Evolutionary conservation across 1,140 invertebrate genomes (phyloP).

Genomic region (Goniozus legneri): DNA sequence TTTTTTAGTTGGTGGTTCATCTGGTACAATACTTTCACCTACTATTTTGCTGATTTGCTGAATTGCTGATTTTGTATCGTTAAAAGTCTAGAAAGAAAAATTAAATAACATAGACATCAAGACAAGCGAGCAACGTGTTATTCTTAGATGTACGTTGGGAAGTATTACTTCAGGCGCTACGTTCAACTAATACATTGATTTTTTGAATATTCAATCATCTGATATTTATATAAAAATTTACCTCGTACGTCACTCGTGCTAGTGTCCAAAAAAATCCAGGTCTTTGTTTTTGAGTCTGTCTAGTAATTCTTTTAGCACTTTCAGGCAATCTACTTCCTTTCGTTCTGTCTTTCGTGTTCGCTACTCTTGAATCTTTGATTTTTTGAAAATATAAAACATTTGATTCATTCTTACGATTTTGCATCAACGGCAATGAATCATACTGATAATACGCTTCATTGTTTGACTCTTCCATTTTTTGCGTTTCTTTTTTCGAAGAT

Average conservation of each 20-base stretch:
- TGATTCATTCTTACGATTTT: too few species aligned
- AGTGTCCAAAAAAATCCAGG: constrained; percentile 55
- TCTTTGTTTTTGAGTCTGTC: constrained; percentile 38
- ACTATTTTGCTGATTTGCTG: constrained; percentile 45
- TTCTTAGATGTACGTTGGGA: too few species aligned
- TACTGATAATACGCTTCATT: too few species aligned
- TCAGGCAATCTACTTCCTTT: constrained; percentile 12
- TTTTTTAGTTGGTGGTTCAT: constrained; percentile 24
- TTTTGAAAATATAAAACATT: too few species aligned
- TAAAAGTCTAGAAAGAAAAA: constrained; percentile 42
- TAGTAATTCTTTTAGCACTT: constrained; percentile 32
- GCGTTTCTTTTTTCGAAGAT: background rate
- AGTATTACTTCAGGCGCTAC: too few species aligned
- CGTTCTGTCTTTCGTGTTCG: constrained; percentile 12
- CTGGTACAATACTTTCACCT: constrained; percentile 40
- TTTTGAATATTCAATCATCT: too few species aligned
- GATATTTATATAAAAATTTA: too few species aligned
- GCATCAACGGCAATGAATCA: too few species aligned
- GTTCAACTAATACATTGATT: too few species aligned
- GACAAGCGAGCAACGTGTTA: too few species aligned
- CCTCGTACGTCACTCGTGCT: constrained; percentile 48
- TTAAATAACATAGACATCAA: too few species aligned
- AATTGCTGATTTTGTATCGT: constrained; percentile 51
- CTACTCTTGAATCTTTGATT: background rate
- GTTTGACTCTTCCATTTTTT: background rate